A percentile compares a stretch with the other conserved stretches of the same genome.
phyloP scores from a whole-genome alignment of 2,113 vertebrate species.

The Grantiella picta region DNA sequence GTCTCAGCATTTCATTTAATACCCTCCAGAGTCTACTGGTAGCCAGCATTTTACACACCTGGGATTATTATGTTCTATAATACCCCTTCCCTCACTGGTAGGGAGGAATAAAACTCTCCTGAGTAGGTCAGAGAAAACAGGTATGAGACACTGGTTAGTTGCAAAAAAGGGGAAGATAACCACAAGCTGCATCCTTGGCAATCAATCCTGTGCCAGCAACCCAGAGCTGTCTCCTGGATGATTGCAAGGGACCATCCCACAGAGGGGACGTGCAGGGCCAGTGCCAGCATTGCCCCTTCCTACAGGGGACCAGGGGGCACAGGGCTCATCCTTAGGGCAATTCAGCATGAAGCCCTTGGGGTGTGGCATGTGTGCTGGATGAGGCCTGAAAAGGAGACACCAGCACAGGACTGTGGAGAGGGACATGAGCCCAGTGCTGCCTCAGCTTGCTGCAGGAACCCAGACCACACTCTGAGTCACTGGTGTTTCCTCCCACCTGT shows the following conservation, averaged over 20 bases:
- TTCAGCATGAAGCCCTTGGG: not conserved
- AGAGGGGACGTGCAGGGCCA: not conserved
- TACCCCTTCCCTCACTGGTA: not conserved
- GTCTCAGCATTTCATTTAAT: not conserved
- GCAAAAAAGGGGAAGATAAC: not conserved
- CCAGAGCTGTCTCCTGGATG: not conserved
- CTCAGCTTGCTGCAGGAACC: not conserved
- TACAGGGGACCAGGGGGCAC: too few relatives aligned
- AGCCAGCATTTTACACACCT: not conserved
- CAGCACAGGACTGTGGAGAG: accelerated
- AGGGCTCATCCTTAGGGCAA: not conserved
- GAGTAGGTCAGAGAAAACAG: not conserved
- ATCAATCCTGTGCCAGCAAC: not conserved
- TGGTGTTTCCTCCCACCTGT: not conserved
- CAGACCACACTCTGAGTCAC: not conserved
- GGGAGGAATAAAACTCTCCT: not conserved
- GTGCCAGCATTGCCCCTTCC: not conserved
- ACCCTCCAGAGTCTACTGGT: accelerated
- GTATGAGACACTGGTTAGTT: not conserved
- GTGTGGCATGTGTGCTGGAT: not conserved
- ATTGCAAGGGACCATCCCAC: accelerated
- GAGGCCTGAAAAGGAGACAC: not conserved
- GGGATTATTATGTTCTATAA: not conserved
- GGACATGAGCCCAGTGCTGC: accelerated
- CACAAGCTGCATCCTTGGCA: not conserved